Evolutionary conservation across 2,888 invertebrate species (phyloP).

Genomic region (Dysmachus trigonus): DNA sequence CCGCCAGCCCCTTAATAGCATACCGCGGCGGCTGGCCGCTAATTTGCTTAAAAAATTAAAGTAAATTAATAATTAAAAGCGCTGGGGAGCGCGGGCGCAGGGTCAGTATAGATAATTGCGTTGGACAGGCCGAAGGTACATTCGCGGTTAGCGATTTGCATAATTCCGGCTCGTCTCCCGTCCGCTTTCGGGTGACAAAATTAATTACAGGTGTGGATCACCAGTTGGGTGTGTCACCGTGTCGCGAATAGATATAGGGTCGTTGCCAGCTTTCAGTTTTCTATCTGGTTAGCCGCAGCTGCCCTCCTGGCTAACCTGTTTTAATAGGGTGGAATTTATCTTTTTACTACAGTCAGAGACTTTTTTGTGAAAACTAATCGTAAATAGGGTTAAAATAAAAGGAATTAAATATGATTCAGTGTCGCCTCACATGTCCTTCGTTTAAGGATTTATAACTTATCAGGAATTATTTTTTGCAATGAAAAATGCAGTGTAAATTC

Average conservation of each 20-base stretch:
- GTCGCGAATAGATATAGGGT: constrained; percentile 8
- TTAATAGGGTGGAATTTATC: background rate
- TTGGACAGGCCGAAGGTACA: background rate
- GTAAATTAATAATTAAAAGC: constrained; percentile 31
- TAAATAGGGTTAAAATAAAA: too few relatives aligned
- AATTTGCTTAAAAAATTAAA: constrained; percentile 35
- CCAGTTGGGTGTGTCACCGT: constrained; percentile 45
- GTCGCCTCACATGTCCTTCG: too few relatives aligned
- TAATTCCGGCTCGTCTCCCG: constrained; percentile 20
- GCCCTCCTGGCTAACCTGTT: background rate
- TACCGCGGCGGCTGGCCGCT: constrained; percentile 21
- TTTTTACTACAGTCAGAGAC: background rate
- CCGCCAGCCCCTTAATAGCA: constrained; percentile 41
- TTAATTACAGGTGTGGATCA: constrained; percentile 50
- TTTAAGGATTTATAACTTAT: too few relatives aligned
- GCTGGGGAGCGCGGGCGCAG: background rate
- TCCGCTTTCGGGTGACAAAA: constrained; percentile 49
- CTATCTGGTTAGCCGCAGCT: background rate
- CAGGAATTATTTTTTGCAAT: too few relatives aligned
- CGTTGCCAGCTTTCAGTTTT: background rate
- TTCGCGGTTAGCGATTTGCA: constrained; percentile 32
- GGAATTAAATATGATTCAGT: too few relatives aligned
- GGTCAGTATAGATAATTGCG: background rate
- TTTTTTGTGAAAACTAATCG: too few relatives aligned
- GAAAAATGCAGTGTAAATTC: too few relatives aligned